Evolutionary conservation across 2,888 invertebrate species (phyloP), one percentile per base, ranked within the genome.

Genomic region (Falcaria lacertinaria): DNA sequence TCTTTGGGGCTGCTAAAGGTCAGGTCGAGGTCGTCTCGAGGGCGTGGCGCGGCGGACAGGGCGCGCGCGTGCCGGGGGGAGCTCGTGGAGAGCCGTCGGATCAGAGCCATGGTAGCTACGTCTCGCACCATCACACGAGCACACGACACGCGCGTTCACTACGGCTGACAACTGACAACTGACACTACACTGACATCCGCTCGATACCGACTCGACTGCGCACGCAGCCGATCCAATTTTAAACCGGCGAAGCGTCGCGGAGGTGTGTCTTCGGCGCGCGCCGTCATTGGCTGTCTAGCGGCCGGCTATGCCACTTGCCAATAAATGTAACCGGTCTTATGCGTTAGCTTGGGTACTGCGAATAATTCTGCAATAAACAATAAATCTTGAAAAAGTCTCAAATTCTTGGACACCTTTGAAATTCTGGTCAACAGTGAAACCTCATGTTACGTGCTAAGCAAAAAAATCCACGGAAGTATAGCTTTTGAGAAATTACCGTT

Each of bases 1-100:
- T 97, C 97, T 65, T 93, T 90, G 17, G 96, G 94, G 91, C 97
- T 95, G 82, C 93, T 93, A 88, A 99, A 99, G 58, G 91, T 91
- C 53, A 95, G 92, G 84, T 97, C 97, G 60, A 97, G 90, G 2
- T 94, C 93, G 82, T 96, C 96, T 35, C 80, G 79, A 7, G 68
- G 55, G 15, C 72, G 59, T 41, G 78, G 52, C 45, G 67, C 46
- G 38, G 78, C 56, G 47, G 83, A 74, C 39, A 86, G 64, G 44
- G 67, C 75, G 38, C 87, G 80, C 45, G 74, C 73, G 52, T 74
- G 71, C 44, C 77, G 69, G 43, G 86, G 85, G 57, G 75, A 70
- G 54, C 75, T 79, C 50, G 76, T 70, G 52, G 80, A 80, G 54
- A 89, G 69, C 59, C 87, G 77, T 66, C 82, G 78, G 44, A 88